These are phyloP conservation scores for Cephus sareptanus DNA, from an alignment of 2,888 invertebrate genomes.

Conservation along the genomic window DNA sequence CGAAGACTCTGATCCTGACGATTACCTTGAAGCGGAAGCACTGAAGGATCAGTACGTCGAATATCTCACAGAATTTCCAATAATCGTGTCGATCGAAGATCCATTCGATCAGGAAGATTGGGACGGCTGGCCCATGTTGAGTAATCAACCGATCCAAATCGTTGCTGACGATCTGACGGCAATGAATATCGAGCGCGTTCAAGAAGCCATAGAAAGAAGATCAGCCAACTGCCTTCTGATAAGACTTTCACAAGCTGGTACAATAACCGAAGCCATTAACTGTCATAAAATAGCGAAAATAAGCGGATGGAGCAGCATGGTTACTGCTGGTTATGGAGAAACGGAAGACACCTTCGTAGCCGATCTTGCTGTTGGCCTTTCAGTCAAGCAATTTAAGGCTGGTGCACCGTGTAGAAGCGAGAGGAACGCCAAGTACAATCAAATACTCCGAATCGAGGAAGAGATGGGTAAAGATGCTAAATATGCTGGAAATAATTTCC, in stretches of 20 bases:
- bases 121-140: conserved; percentile 54
- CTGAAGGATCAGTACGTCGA: conserved; percentile 49
- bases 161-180: conserved; percentile 53
- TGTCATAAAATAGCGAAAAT: conserved; percentile 48
- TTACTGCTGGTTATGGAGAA: conserved; percentile 48
- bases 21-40: conserved; percentile 49
- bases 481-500: conserved; percentile 50
- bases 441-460: conserved; percentile 57
- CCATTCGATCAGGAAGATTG: conserved; percentile 58
- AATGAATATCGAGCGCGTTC: conserved; percentile 53
- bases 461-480: conserved; percentile 53
- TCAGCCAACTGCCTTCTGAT: conserved; percentile 52
- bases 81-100: conserved; percentile 56
- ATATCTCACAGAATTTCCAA: conserved; percentile 45
- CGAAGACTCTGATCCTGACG: conserved; percentile 54
- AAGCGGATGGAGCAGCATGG: conserved; percentile 48
- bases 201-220: conserved; percentile 50
- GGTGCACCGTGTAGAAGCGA: conserved; percentile 56
- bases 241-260: conserved; percentile 52
- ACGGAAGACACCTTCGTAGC: conserved; percentile 59
- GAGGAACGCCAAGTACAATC: conserved; percentile 57
- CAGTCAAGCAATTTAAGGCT: conserved; percentile 53
- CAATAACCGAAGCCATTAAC: conserved; percentile 54
- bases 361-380: conserved; percentile 55
- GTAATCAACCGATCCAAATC: conserved; percentile 47